These are phyloP conservation scores for Propsilocerus akamusi DNA, from an alignment of 1,140 invertebrate genomes.

Conservation along the genomic window DNA sequence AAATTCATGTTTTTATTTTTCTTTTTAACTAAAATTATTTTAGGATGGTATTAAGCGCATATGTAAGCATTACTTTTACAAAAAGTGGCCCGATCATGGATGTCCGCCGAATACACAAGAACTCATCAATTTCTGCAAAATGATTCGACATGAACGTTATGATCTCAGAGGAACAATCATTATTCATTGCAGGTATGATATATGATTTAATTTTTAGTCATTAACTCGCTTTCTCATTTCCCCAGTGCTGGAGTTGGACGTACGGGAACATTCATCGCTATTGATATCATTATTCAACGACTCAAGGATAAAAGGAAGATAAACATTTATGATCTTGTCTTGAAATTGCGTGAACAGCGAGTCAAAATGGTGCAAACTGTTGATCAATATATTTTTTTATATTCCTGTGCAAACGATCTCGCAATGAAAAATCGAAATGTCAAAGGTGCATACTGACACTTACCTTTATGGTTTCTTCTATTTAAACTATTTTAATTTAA, in stretches of 20 bases:
- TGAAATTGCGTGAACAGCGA: slow-evolving; percentile 59
- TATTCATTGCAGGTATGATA: slow-evolving; percentile 40
- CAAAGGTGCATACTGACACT: too few relatives aligned
- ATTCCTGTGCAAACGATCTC: too few relatives aligned
- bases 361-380: slow-evolving; percentile 65
- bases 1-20: too few relatives aligned
- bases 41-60: slow-evolving; percentile 27
- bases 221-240: background rate
- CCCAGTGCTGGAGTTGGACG: slow-evolving; percentile 63
- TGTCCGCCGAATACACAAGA: slow-evolving; percentile 32
- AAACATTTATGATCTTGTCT: slow-evolving; percentile 73
- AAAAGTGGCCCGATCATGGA: slow-evolving; percentile 47
- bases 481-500: too few relatives aligned
- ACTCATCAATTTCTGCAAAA: slow-evolving; percentile 35
- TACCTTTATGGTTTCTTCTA: too few relatives aligned
- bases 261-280: slow-evolving; percentile 66
- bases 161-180: slow-evolving; percentile 29
- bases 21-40: slow-evolving; percentile 29
- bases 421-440: too few relatives aligned
- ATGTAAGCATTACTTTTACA: slow-evolving; percentile 40
- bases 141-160: slow-evolving; percentile 27
- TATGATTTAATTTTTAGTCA: too few relatives aligned
- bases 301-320: slow-evolving; percentile 42
- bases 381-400: slow-evolving; percentile 20
- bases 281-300: slow-evolving; percentile 60